Evolutionary conservation across 2,888 invertebrate genomes (phyloP).

Genomic region (Eupithecia subumbrata): DNA sequence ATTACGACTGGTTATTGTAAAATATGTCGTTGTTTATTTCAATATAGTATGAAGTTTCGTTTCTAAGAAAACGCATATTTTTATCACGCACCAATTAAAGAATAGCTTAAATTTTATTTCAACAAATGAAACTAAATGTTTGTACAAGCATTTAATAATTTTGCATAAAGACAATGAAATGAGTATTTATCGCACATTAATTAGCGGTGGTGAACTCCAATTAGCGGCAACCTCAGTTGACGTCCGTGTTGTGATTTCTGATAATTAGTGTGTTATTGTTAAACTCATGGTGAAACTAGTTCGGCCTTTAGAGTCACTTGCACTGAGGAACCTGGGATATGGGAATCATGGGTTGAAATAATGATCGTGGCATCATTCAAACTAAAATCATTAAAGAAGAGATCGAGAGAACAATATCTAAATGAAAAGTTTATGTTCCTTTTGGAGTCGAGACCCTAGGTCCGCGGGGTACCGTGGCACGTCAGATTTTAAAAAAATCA

Average conservation of each 20-base stretch:
- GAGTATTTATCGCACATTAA: background rate
- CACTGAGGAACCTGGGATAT: background rate
- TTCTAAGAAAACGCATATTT: background rate
- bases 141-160: background rate
- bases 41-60: no score
- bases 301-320: background rate
- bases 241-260: background rate
- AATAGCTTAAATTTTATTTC: background rate
- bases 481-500: no score
- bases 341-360: background rate
- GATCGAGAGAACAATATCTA: background rate
- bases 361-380: background rate
- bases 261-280: background rate
- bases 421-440: background rate
- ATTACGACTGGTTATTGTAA: no score
- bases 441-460: no score
- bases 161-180: background rate
- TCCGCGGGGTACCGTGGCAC: no score
- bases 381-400: background rate
- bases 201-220: background rate
- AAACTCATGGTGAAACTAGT: background rate
- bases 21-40: no score
- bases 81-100: background rate
- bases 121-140: background rate
- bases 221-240: background rate